phyloP scores from a whole-genome alignment of 2,888 invertebrate genomes.

The Leptogaster cylindrica region DNA sequence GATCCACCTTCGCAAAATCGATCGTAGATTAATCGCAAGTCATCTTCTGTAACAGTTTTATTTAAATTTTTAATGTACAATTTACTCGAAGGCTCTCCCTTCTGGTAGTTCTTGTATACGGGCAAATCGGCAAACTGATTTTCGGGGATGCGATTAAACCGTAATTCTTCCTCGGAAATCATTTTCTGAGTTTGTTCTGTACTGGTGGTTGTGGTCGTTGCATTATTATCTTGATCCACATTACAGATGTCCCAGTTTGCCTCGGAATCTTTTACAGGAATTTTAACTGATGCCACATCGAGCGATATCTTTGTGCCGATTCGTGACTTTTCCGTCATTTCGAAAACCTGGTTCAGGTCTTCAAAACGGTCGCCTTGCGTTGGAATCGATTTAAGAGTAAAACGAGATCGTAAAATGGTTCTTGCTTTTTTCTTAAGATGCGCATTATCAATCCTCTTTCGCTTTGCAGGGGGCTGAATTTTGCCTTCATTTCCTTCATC shows the following conservation, averaged over 20 bases:
- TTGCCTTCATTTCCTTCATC: conserved; percentile 49
- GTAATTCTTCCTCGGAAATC: conserved; percentile 66
- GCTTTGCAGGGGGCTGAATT: conserved; percentile 48
- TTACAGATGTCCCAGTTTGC: neutral
- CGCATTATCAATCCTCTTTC: conserved; percentile 44
- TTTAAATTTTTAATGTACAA: conserved; percentile 92
- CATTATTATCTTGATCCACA: neutral
- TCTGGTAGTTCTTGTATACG: conserved; percentile 85
- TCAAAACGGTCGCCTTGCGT: neutral
- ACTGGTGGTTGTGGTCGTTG: neutral
- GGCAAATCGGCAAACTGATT: conserved; percentile 76
- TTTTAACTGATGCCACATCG: conserved; percentile 47
- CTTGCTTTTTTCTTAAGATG: conserved; percentile 53
- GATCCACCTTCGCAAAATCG: conserved; percentile 65
- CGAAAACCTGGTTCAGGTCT: conserved; percentile 43
- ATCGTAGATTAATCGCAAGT: conserved; percentile 78
- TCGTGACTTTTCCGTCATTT: conserved; percentile 37
- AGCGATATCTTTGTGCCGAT: conserved; percentile 52
- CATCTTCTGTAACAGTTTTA: conserved; percentile 77
- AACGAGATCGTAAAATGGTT: conserved; percentile 49
- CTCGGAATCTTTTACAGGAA: neutral
- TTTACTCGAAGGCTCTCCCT: conserved; percentile 80
- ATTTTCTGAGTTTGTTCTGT: neutral
- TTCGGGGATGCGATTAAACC: conserved; percentile 71
- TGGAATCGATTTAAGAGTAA: neutral